These are phyloP conservation scores for Cochlearius cochlearius DNA, from an alignment of 2,113 vertebrate species.

Conservation along the genomic window DNA sequence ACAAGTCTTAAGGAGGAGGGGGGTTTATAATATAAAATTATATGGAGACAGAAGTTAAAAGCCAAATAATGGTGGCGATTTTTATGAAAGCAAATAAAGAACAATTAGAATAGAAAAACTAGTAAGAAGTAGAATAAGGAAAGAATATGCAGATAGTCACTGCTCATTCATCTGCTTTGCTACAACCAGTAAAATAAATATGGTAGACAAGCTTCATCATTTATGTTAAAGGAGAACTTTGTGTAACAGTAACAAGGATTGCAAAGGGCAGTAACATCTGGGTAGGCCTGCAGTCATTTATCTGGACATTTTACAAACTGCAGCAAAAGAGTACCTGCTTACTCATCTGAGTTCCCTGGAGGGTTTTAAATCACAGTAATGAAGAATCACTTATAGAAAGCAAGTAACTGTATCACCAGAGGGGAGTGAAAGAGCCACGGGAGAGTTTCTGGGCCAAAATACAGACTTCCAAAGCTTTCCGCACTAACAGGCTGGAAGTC, in stretches of 20 bases:
- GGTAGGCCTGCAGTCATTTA: neutral
- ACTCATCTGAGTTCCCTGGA: neutral
- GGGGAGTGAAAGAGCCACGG: neutral
- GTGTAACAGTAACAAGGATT: neutral
- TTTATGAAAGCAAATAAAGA: neutral
- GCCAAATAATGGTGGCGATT: neutral
- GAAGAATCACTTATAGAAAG: neutral
- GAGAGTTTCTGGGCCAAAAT: neutral
- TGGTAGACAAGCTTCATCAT: neutral
- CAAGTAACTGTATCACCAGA: neutral
- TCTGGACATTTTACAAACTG: neutral
- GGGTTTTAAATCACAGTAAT: slow-evolving; percentile 29
- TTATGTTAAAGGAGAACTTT: neutral
- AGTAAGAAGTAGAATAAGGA: neutral
- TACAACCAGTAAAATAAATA: neutral
- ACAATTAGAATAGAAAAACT: neutral
- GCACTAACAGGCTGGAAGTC: neutral
- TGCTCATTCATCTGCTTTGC: neutral
- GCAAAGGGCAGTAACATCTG: neutral
- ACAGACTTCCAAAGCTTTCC: neutral
- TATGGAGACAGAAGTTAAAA: neutral
- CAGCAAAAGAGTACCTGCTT: slow-evolving; percentile 16
- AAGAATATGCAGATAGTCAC: neutral
- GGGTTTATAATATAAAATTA: neutral
- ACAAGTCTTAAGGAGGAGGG: neutral